Evolutionary conservation across 2,888 invertebrate species (phyloP), one percentile per base, ranked within the genome.

Genomic region (Leucania comma): DNA sequence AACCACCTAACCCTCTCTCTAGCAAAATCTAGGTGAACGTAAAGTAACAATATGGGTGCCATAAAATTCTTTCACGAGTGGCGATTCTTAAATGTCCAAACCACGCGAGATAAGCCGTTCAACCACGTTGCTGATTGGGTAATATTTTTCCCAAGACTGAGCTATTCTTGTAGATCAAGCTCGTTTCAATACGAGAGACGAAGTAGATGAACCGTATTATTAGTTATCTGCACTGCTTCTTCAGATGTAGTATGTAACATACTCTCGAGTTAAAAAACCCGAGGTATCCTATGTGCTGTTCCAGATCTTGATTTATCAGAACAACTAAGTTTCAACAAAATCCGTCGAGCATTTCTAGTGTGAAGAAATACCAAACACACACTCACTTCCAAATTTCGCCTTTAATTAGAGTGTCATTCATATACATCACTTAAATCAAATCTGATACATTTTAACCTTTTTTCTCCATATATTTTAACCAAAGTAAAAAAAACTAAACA

Each of bases 71-170:
- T 29, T 54, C 32, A 56, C 54, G 9, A 32, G 54, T 20, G 32
- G 54, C n/a, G n/a, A 56, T 56, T 56, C 26, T 51, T 67, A 62
- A 26, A 26, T 26, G 22, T 63, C 17, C 17, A 5, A 17, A 26
- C 9, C 50, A 26, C 26, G 0, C 26, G 68, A 32, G 20, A 4
- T 62, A 67, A 51, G 35, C 3, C 12, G n/a, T 5, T 17, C 26
- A 14, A 38, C 26, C 35, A 26, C 12, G 35, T 17, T 12, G 35
- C 35, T 22, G 50, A 62, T 51, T 67, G n/a, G n/a, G 26, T 26
- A 26, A 51, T 67, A 63, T 51, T 22, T 32, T 50, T n/a, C 24
- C 62, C 62, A 20, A n/a, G 12, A 50, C 17, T 26, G 17, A n/a
- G 1, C 5, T 61, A 22, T 59, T 24, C 17, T 24, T 6, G 42